A percentile compares a stretch with the other conserved stretches of the same genome.
These are phyloP conservation scores for Spilarctia lutea DNA, from an alignment of 2,888 invertebrate genomes.

Conservation along the genomic window DNA sequence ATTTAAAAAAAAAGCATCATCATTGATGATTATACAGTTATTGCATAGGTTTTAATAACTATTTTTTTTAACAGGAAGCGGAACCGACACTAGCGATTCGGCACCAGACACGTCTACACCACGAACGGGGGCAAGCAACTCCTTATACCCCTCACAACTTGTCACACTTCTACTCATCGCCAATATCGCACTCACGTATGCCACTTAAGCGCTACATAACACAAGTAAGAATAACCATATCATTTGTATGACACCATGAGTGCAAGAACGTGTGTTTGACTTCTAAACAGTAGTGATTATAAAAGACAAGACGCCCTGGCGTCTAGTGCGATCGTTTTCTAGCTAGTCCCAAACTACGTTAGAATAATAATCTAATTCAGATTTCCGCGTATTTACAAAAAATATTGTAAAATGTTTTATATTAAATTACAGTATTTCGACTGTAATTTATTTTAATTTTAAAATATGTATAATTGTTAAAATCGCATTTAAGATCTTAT, in stretches of 20 bases:
- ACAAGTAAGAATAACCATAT: conserved; percentile 68
- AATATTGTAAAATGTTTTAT: conserved; percentile 44
- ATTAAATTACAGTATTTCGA: conserved; percentile 17
- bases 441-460: conserved; percentile 1
- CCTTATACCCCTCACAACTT: conserved; percentile 49
- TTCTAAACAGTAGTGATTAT: conserved; percentile 52
- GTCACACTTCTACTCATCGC: conserved; percentile 52
- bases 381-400: conserved; percentile 43
- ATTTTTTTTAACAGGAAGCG: conserved; percentile 48
- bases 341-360: conserved; percentile 65
- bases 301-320: conserved; percentile 58
- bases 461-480: not conserved
- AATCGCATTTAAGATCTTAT: not conserved
- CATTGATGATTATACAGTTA: not conserved
- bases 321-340: conserved; percentile 45
- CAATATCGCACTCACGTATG: conserved; percentile 49
- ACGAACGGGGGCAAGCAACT: conserved; percentile 57
- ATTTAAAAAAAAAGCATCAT: too few species aligned
- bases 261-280: conserved; percentile 52
- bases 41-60: not conserved
- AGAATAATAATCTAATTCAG: conserved; percentile 52
- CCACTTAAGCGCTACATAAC: conserved; percentile 55
- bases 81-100: conserved; percentile 57
- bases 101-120: conserved; percentile 68
- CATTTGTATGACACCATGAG: conserved; percentile 62